Evolutionary conservation across 2,888 invertebrate genomes (phyloP).

Genomic region (Coremacera marginata): DNA sequence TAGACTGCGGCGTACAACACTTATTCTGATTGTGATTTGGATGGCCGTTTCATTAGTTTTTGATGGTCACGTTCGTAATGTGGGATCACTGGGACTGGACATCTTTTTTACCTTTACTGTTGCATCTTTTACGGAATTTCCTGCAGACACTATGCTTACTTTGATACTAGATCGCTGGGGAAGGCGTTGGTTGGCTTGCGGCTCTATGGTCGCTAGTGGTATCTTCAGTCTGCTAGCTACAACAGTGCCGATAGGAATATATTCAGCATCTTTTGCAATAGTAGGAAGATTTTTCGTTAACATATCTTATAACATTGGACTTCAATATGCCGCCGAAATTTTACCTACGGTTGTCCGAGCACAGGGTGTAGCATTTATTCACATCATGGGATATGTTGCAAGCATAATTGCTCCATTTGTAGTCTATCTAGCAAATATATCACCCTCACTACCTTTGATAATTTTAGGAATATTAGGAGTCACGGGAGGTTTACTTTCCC

Average conservation of each 20-base stretch:
- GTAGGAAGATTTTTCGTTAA: constrained; percentile 89
- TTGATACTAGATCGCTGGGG: constrained; percentile 82
- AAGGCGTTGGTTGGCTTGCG: constrained; percentile 86
- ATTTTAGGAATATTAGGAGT: constrained; percentile 84
- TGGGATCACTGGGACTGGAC: constrained; percentile 84
- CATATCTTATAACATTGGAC: constrained; percentile 90
- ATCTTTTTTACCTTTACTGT: constrained; percentile 89
- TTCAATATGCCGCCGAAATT: constrained; percentile 90
- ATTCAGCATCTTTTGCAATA: constrained; percentile 82
- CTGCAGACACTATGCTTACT: constrained; percentile 87
- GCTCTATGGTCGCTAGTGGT: constrained; percentile 84
- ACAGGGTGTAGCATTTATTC: constrained; percentile 87
- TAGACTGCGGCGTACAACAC: constrained; percentile 79
- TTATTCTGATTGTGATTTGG: constrained; percentile 87
- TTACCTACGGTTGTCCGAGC: constrained; percentile 89
- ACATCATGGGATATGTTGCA: constrained; percentile 89
- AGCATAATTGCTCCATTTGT: constrained; percentile 86
- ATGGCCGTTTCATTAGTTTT: constrained; percentile 90
- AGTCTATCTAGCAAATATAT: constrained; percentile 82
- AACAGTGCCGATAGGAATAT: constrained; percentile 76
- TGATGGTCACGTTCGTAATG: constrained; percentile 90
- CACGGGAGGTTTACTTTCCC: constrained; percentile 79
- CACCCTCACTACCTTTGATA: constrained; percentile 80
- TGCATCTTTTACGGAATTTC: constrained; percentile 86
- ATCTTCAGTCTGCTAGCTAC: constrained; percentile 84